Conservation (phyloP, 2,888 invertebrate genomes). For the Zelleria hepariella region DNA sequence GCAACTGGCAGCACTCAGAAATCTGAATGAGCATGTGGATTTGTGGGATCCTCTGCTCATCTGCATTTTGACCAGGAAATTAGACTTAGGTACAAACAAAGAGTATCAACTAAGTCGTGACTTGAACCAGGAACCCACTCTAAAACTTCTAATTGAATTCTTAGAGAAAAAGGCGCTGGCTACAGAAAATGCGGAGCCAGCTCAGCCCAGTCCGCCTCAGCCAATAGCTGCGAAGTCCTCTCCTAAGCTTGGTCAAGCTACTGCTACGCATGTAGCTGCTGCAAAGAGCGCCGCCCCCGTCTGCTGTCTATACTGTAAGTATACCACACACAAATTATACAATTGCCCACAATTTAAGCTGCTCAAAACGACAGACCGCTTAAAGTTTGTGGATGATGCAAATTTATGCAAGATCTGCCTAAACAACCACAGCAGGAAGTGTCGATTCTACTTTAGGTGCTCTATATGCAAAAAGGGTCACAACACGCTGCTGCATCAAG, state of each 20-base stretch:
- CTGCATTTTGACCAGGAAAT: neutral
- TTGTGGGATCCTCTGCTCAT: neutral
- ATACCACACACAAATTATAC: neutral
- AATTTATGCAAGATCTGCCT: neutral
- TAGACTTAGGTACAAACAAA: neutral
- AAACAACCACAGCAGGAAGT: neutral
- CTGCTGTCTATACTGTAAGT: neutral
- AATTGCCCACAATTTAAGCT: neutral
- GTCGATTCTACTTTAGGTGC: neutral
- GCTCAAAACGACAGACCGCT: neutral
- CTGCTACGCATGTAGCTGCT: no score
- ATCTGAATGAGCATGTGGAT: neutral
- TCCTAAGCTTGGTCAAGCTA: neutral
- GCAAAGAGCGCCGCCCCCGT: no score
- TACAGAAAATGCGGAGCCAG: neutral
- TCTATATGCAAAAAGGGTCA: neutral
- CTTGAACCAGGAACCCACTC: neutral
- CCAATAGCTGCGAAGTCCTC: neutral
- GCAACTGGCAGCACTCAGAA: constrained; percentile 1
- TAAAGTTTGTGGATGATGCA: neutral
- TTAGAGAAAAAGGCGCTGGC: neutral
- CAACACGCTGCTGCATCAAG: neutral
- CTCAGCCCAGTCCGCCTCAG: neutral
- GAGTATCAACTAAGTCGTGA: no score
- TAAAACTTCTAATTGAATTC: neutral